Percentiles rank a stretch among this genome's conserved stretches.
Conservation (phyloP, 2,888 invertebrate species). For the Epiblema foenella region DNA sequence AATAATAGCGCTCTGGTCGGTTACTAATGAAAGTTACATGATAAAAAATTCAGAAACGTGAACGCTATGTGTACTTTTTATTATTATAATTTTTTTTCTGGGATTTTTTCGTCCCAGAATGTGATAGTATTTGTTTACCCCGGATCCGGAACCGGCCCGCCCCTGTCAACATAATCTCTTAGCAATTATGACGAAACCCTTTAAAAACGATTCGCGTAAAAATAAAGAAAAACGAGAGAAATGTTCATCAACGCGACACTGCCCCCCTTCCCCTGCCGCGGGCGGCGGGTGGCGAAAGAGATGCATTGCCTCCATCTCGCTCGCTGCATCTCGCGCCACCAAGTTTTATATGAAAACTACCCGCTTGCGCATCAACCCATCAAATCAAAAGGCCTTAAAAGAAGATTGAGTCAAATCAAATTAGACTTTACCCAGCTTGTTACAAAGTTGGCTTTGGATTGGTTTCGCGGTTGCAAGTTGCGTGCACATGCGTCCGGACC, state of each 20-base stretch:
- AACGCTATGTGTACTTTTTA: background rate
- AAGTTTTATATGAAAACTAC: conserved; percentile 83
- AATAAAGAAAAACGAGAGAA: conserved; percentile 84
- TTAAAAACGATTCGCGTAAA: conserved; percentile 84
- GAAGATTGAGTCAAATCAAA: conserved; percentile 34
- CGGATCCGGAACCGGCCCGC: conserved; percentile 59
- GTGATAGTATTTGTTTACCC: conserved; percentile 31
- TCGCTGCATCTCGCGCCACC: conserved; percentile 80
- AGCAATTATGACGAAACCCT: conserved; percentile 85
- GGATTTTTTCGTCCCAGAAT: background rate
- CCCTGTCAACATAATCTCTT: conserved; percentile 75
- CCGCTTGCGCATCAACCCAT: conserved; percentile 72
- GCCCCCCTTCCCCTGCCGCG: conserved; percentile 62
- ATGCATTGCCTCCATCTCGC: conserved; percentile 59
- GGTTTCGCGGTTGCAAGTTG: conserved; percentile 48
- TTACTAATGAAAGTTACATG: background rate
- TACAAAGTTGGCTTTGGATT: conserved; percentile 45
- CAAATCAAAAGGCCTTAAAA: conserved; percentile 54
- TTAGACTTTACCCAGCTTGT: conserved; percentile 37
- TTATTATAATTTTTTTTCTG: background rate
- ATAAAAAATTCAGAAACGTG: background rate
- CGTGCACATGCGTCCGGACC: conserved; percentile 51
- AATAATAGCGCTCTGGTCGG: background rate
- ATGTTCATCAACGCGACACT: conserved; percentile 85
- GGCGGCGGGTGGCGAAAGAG: conserved; percentile 77